phyloP scores from a whole-genome alignment of 2,797 vertebrate genomes.

The Diceros bicornis region DNA sequence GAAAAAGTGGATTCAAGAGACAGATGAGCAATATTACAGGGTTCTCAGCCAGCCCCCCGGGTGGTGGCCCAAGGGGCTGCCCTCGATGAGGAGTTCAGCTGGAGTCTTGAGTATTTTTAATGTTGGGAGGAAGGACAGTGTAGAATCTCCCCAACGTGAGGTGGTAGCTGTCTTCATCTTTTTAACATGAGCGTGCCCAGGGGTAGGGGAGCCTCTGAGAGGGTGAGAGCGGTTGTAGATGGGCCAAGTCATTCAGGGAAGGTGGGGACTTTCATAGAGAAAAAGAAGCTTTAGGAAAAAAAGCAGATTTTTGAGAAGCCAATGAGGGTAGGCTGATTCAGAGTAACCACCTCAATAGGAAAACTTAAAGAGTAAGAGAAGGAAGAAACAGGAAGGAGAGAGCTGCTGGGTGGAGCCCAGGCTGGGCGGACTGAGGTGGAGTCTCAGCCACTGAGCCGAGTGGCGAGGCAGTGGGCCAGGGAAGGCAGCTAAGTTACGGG shows the following conservation, averaged over 20 bases:
- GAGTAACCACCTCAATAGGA: background rate
- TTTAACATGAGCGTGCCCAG: background rate
- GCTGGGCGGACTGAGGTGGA: background rate
- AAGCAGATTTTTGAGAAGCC: conserved; percentile 39
- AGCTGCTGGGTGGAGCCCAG: background rate
- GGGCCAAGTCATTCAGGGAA: background rate
- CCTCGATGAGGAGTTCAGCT: background rate
- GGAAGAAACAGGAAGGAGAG: conserved; percentile 64
- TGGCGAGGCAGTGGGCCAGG: background rate
- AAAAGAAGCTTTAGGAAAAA: conserved; percentile 10
- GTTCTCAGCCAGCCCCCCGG: background rate
- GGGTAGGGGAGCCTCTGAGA: background rate
- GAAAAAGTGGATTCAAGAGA: background rate
- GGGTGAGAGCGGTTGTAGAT: too few species aligned
- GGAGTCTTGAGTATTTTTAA: background rate
- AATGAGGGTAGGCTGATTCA: conserved; percentile 34
- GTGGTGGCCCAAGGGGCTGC: background rate
- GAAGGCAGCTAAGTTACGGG: background rate
- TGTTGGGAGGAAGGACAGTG: background rate
- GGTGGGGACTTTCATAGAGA: background rate
- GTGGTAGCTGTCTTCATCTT: background rate
- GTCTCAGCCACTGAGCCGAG: background rate
- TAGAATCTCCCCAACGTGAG: background rate
- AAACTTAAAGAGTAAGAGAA: conserved; percentile 28
- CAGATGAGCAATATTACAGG: background rate